Base-by-base conservation (phyloP, 2,797 vertebrate genomes). In the Trachurus trachurus region DNA sequence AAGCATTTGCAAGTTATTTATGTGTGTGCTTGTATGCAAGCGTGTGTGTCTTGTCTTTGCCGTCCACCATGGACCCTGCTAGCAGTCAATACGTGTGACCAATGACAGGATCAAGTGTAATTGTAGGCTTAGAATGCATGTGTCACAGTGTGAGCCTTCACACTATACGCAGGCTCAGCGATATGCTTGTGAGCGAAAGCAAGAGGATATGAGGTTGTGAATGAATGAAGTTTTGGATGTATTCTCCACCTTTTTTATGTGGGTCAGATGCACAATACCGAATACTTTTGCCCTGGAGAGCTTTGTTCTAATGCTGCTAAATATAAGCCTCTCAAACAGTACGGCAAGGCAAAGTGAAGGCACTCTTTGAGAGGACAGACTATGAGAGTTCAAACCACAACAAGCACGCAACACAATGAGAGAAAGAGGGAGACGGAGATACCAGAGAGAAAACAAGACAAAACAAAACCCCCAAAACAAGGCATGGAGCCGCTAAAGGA, bases 21-120 rank as follows among this genome's bases (percentile, higher is more conserved):
- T 50, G 9, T 50, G 10, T 52, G 49, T 47, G 49, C 61, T 21
- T 5, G 21, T 49, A 21, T 44, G 12, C 31, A 10, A 67, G 31
- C 79, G 66, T 6, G 49, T 75, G 60, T 68, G 39, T 34, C 12
- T 74, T 72, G 49, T 68, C 29, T 26, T 26, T 26, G 26, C 26
- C 26, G 3, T 26, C 3, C 26, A 26, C 26, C 26, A 26, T 26
- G 26, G 26, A 26, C 26, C 74, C 66, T 69, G 5, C 69, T 73
- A 21, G 78, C 50, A 66, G 66, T 52, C 5, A 1, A 31, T 47
- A 50, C 37, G 74, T 72, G 66, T 42, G 63, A 56, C 82, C 82
- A 85, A 82, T 81, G 78, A 74, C 49, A 70, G 66, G 68, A 88
- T 90, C 74, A 89, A 83, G 76, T 66, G 42, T 88, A 86, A 89